Conservation (phyloP, 2,113 vertebrate species). For the Colistium nudipinnis region DNA sequence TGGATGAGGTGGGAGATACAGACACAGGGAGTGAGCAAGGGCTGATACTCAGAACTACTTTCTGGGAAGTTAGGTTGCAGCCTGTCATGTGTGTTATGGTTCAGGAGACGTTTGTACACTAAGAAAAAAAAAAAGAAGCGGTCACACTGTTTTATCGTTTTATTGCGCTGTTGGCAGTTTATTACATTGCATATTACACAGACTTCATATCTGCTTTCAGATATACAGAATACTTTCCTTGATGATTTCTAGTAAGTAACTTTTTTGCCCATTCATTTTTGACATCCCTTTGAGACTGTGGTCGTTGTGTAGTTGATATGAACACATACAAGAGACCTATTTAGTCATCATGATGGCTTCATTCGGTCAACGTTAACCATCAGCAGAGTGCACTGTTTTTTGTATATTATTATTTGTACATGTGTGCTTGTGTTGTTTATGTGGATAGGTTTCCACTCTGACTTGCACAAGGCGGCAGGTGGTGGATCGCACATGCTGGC, state of each 20-base stretch:
- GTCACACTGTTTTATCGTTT: not conserved
- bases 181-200: not conserved
- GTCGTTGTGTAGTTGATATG: constrained; percentile 22
- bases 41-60: constrained; percentile 65
- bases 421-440: constrained; percentile 23
- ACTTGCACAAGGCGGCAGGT: constrained; percentile 43
- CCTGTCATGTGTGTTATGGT: constrained; percentile 64
- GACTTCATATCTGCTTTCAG: no score
- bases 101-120: constrained; percentile 59
- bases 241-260: no score
- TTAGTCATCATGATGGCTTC: constrained; percentile 39
- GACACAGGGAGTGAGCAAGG: constrained; percentile 59
- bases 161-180: not conserved
- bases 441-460: constrained; percentile 17
- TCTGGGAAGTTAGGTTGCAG: constrained; percentile 66
- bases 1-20: constrained; percentile 60
- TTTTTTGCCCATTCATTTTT: no score
- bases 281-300: no score
- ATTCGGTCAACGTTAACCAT: constrained; percentile 44
- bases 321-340: constrained; percentile 35
- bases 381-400: constrained; percentile 37
- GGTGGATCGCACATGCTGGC: constrained; percentile 12
- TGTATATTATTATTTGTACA: constrained; percentile 33
- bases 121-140: not conserved
- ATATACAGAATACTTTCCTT: no score